Base-by-base conservation (phyloP, 1,140 invertebrate species). In the Solenopsis fugax region DNA sequence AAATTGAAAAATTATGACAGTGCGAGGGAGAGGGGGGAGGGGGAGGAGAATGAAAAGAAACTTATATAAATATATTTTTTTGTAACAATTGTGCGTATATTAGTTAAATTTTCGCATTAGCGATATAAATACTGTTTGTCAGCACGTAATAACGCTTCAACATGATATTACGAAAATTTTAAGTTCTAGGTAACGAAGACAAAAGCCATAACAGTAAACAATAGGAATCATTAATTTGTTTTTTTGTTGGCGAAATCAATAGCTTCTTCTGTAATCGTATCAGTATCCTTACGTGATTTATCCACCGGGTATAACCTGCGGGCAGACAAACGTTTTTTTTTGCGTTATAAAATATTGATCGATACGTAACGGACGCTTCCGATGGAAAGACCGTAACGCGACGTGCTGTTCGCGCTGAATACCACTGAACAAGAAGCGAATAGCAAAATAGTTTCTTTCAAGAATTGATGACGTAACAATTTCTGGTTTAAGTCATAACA, bases 251-350 rank as follows among this genome's bases (percentile, higher is more conserved):
- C 21, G 48, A 62, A 62, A 29, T 76, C 45, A 24, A 92, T 21
- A 64, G 91, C 62, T 82, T 92, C 88, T 76, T 95, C 93, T 16
- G 88, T 72, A 76, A 93, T 92, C 10, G 95, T 92, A 0, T 96
- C 95, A 48, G 96, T 97, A 94, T 99, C 98, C 18, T 97, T 95
- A 87, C 99, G 96, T 9, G 95, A 97, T 93, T 98, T 98, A 94
- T 99, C 99, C 12, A 99, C 98, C 37, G 99, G 98, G 94, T 99
- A 99, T 34, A 99, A 95, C 98, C 98, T 98, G 92, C 18, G 95
- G 95, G 87, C 89, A 85, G 87, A 86, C 84, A 73, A 82, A 73
- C 77, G 60, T 85, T 52, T 60, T 58, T 24, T 37, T 75, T n/a
- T 45, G 41, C 5, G 10, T 13, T 73, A 2, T 37, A 56, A 56